Evolutionary conservation across 2,113 vertebrate genomes (phyloP), one percentile per base, ranked within the genome.

Genomic region (Meleagris gallopavo): DNA sequence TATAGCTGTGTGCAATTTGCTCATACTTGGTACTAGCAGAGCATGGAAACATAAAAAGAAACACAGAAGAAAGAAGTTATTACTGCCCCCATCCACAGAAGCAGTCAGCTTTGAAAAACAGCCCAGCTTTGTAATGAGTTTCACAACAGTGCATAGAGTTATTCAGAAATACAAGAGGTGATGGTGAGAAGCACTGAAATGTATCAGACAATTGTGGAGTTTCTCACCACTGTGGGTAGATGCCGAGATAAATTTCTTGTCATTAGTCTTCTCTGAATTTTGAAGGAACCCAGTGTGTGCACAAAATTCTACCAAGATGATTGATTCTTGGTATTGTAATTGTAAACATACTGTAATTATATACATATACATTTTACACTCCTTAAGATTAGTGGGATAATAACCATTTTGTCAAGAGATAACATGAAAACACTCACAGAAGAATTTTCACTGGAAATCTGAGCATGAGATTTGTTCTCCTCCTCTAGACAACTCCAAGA

Each of bases 171-270:
- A 83, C 38, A 60, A 67, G 50, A 84, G 75, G 74, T 91, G 90
- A 85, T n/a, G 86, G 29, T 32, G 25, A 87, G 89, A 95, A 90
- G 72, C 40, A 46, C 8, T 9, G 30, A 3, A 43, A 88, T 24
- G 67, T 61, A 43, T 92, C 88, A 90, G 89, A 97, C 97, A 97
- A 92, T 88, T 50, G 79, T 52, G 90, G 61, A 24, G 48, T 25
- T 94, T 95, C 29, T 95, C 91, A 95, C 38, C 87, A 88, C 60
- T 50, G 36, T 61, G 67, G 58, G 60, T 69, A 85, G 83, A 89
- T 73, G 50, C 54, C 38, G n/a, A 58, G 34, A 94, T 78, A 71
- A 65, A 94, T 93, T 92, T 78, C 60, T 61, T 90, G 11, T 22
- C 22, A 10, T 64, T 75, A 55, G 34, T 57, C 52, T 80, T 27